Evolutionary conservation across 1,140 invertebrate genomes (phyloP), one percentile per base, ranked within the genome.

Genomic region (Argopecten irradians): DNA sequence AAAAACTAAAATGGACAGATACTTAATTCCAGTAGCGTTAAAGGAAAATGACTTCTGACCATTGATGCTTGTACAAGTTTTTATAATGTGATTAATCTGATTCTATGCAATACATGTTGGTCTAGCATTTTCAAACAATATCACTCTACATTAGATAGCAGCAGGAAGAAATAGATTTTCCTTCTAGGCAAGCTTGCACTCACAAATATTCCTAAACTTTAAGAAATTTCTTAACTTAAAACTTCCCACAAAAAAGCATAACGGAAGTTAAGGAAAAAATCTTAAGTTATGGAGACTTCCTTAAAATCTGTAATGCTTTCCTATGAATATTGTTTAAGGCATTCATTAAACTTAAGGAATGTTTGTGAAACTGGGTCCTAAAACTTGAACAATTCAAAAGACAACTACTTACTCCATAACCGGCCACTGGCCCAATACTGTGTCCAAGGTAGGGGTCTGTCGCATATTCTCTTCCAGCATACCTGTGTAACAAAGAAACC

Each of bases 391-490:
- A 13, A 8, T 39, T 39, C 5, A 39, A 13, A 39, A 71, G 28
- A 19, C 22, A 8, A 5, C 28, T 85, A 95, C 96, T 97, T 97
- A 99, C 98, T 97, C 98, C 98, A 96, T 99, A 99, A 94, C 98
- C 98, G 89, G 98, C 97, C 91, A 99, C 98, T 92, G 98, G 98
- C 96, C 98, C 98, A 95, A 99, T 99, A 93, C 98, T 97, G 96
- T 99, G 98, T 94, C 98, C 98, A 94, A 99, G 96, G 96, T 99
- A 99, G 88, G 98, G 98, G 96, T 99, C 98, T 82, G 87, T 85
- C 35, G 91, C 87, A 41, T 98, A 98, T 95, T 99, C 98, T 95
- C 98, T 97, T 90, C 98, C 98, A 89, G 97, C 98, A 95, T 98
- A 98, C 92, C 98, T 98, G 96, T 83, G 94, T 92, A 91, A 91